phyloP scores from a whole-genome alignment of 1,140 invertebrate species.

The Drosophila sp. region DNA sequence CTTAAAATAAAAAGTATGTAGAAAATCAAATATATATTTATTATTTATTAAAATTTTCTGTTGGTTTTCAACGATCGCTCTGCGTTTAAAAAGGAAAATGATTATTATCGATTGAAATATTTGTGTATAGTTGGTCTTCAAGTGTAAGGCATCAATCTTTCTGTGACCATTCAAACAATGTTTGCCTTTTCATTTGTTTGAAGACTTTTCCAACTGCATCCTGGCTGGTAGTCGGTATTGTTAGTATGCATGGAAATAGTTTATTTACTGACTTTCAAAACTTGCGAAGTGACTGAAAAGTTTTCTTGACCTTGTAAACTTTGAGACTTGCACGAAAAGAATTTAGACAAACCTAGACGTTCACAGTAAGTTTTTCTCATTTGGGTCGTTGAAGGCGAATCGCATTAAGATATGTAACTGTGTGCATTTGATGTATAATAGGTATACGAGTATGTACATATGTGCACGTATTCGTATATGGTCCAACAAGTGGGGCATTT shows the following conservation, averaged over 20 bases:
- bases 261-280: conserved; percentile 58
- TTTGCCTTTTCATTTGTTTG: conserved; percentile 6
- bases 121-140: neutral
- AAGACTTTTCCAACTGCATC: conserved; percentile 19
- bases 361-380: conserved; percentile 59
- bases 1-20: too few species aligned
- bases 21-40: too few species aligned
- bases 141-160: neutral
- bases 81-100: too few species aligned
- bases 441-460: conserved; percentile 13
- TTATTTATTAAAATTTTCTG: too few species aligned
- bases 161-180: conserved; percentile 2
- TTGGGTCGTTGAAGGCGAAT: conserved; percentile 18
- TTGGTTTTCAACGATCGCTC: too few species aligned
- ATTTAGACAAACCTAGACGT: conserved; percentile 64
- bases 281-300: conserved; percentile 59
- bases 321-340: conserved; percentile 63
- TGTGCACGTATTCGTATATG: neutral
- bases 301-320: conserved; percentile 73
- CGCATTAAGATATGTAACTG: conserved; percentile 17
- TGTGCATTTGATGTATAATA: conserved; percentile 21
- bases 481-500: conserved; percentile 12
- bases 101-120: neutral
- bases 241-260: conserved; percentile 30
- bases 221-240: conserved; percentile 1